These are phyloP conservation scores for Calameuta filiformis DNA, from an alignment of 2,888 invertebrate species.

Conservation along the genomic window DNA sequence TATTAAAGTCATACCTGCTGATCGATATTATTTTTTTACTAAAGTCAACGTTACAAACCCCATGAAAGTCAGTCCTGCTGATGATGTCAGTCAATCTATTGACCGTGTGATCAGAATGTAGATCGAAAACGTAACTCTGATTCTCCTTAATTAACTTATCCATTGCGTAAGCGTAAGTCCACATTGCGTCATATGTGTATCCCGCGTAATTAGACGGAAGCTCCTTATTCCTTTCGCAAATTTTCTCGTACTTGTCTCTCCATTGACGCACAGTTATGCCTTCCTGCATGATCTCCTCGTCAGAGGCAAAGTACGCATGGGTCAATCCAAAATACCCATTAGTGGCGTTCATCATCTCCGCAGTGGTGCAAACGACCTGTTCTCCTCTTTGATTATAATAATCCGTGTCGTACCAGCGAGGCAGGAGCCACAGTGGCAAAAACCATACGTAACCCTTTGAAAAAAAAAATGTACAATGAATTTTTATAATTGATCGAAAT, in stretches of 20 bases:
- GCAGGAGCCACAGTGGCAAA: slow-evolving; percentile 78
- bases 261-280: slow-evolving; percentile 75
- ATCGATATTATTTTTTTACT: rapidly evolving
- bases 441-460: slow-evolving; percentile 86
- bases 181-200: slow-evolving; percentile 85
- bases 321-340: slow-evolving; percentile 79
- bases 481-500: neutral
- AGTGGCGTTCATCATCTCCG: slow-evolving; percentile 75
- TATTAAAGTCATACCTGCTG: neutral
- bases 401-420: slow-evolving; percentile 74
- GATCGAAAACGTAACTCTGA: slow-evolving; percentile 69
- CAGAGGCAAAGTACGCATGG: slow-evolving; percentile 75
- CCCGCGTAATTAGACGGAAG: slow-evolving; percentile 75
- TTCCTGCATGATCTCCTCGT: slow-evolving; percentile 73
- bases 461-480: slow-evolving; percentile 9
- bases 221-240: slow-evolving; percentile 42
- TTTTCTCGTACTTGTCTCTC: slow-evolving; percentile 67
- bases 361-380: slow-evolving; percentile 71
- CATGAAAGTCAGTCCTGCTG: slow-evolving; percentile 76
- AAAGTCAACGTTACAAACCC: slow-evolving; percentile 65
- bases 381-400: slow-evolving; percentile 65
- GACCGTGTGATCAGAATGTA: slow-evolving; percentile 69
- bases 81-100: slow-evolving; percentile 74
- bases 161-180: slow-evolving; percentile 81
- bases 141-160: slow-evolving; percentile 74